Evolutionary conservation across 2,888 invertebrate species (phyloP).

Genomic region (Cryptocheilus praepositus): DNA sequence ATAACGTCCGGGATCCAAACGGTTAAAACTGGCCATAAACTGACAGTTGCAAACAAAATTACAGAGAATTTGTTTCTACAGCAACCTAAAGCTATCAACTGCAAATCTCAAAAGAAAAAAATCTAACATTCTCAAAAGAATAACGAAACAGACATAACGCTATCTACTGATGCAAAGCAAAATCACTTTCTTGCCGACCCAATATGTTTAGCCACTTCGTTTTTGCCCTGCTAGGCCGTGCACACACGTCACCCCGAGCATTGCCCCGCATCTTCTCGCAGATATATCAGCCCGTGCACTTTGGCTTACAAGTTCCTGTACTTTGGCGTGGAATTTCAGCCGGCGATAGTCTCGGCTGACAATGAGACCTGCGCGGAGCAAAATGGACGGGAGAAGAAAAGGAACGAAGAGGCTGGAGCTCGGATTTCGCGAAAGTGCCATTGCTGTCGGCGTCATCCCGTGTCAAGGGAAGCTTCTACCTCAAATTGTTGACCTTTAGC

Average conservation of each 20-base stretch:
- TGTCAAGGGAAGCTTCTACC: slow-evolving; percentile 15
- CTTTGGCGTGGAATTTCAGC: slow-evolving; percentile 37
- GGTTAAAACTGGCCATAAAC: no score
- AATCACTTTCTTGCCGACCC: no score
- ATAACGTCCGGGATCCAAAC: no score
- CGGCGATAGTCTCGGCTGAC: slow-evolving; percentile 16
- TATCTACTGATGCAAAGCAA: no score
- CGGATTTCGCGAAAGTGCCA: slow-evolving; percentile 39
- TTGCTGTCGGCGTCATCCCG: slow-evolving; percentile 17
- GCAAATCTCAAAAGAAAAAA: no score
- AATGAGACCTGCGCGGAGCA: slow-evolving; percentile 9
- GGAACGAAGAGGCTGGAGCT: slow-evolving; percentile 8
- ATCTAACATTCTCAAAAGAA: no score
- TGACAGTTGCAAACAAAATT: no score
- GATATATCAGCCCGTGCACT: slow-evolving; percentile 13
- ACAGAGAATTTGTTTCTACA: no score
- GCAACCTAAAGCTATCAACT: no score
- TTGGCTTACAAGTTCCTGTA: slow-evolving; percentile 20
- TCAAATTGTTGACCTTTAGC: slow-evolving; percentile 25
- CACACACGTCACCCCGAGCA: not conserved
- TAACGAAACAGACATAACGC: no score
- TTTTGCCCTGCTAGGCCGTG: not conserved
- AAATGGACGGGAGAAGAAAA: no score
- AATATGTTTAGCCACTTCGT: not conserved
- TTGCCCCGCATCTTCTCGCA: slow-evolving; percentile 1